These are phyloP conservation scores for Karalla daura DNA, from an alignment of 2,797 vertebrate species.

Conservation along the genomic window DNA sequence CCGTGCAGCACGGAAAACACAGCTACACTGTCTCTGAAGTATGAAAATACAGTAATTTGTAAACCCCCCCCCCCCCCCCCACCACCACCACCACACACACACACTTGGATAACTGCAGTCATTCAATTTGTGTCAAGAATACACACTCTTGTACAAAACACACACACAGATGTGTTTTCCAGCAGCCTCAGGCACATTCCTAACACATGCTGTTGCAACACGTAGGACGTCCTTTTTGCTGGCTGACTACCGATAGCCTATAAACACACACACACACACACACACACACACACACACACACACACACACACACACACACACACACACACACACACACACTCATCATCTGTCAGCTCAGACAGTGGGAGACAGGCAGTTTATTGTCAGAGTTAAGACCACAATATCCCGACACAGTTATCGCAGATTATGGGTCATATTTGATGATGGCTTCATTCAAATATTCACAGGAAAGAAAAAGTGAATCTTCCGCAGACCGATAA, in stretches of 20 bases:
- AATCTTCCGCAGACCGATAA: slow-evolving; percentile 5
- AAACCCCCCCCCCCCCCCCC: no score
- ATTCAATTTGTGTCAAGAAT: slow-evolving; percentile 48
- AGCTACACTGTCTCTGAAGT: background rate
- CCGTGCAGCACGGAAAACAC: background rate
- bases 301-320: slow-evolving; percentile 22
- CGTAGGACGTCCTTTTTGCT: slow-evolving; percentile 51
- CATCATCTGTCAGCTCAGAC: slow-evolving; percentile 47
- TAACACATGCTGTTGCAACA: slow-evolving; percentile 70
- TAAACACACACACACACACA: slow-evolving; percentile 42
- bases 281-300: slow-evolving; percentile 25
- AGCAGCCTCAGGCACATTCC: slow-evolving; percentile 75
- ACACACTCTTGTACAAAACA: slow-evolving; percentile 20
- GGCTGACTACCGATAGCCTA: slow-evolving; percentile 66
- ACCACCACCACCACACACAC: background rate
- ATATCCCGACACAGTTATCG: slow-evolving; percentile 22
- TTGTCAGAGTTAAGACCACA: slow-evolving; percentile 31
- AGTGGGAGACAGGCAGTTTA: slow-evolving; percentile 6
- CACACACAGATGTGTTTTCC: slow-evolving; percentile 52
- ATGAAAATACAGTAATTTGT: slow-evolving; percentile 13
- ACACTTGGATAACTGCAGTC: slow-evolving; percentile 26
- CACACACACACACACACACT: slow-evolving; percentile 26
- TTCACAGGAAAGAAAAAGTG: background rate
- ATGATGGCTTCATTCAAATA: slow-evolving; percentile 9
- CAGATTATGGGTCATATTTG: background rate